Evolutionary conservation across 2,888 invertebrate genomes (phyloP).

Genomic region (Boloria euphrosyne): DNA sequence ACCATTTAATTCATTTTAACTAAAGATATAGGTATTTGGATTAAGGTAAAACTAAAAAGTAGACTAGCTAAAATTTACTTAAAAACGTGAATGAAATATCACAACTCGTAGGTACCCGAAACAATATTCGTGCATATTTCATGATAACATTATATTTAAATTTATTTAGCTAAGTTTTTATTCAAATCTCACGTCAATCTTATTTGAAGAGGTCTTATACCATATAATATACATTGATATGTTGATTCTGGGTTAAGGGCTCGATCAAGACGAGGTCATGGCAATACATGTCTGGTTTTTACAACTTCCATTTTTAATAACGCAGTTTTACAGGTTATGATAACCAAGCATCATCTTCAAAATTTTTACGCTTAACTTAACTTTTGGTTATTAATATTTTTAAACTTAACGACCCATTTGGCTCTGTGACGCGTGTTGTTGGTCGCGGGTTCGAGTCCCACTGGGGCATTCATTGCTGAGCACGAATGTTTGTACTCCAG

Average conservation of each 20-base stretch:
- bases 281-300: slow-evolving; percentile 24
- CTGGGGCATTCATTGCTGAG: no score
- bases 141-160: slow-evolving; percentile 16
- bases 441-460: no score
- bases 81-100: not conserved
- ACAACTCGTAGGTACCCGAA: not conserved
- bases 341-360: not conserved
- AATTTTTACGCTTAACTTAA: no score
- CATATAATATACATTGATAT: slow-evolving; percentile 7
- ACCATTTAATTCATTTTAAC: no score
- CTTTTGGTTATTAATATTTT: no score
- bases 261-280: slow-evolving; percentile 32
- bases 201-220: slow-evolving; percentile 4
- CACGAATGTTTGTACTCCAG: no score
- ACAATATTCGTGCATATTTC: slow-evolving; percentile 5
- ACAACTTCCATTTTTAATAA: slow-evolving; percentile 18
- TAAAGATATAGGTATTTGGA: no score
- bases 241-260: slow-evolving; percentile 32
- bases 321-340: slow-evolving; percentile 7
- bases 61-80: no score
- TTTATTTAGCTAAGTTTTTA: slow-evolving; percentile 18
- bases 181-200: slow-evolving; percentile 1
- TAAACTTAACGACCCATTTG: no score
- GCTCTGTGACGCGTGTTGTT: no score
- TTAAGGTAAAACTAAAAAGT: no score